Conservation (phyloP, 2,888 invertebrate genomes). For the Cryptocephalus moraei region DNA sequence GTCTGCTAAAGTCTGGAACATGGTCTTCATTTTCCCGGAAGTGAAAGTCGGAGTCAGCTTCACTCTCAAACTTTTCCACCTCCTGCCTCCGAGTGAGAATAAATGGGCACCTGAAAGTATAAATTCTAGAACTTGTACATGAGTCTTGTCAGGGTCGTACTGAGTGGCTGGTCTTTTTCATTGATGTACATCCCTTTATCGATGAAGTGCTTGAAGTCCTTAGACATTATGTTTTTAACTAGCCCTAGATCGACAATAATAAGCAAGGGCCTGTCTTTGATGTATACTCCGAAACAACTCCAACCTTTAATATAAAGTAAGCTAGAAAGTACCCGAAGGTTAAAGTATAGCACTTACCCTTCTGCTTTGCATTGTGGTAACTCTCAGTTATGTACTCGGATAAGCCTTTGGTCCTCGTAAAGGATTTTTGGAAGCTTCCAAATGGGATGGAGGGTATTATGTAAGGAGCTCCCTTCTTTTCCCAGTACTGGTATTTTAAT, state of each 20-base stretch:
- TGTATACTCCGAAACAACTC: slow-evolving; percentile 21
- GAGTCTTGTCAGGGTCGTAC: neutral
- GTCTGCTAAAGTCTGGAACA: slow-evolving; percentile 47
- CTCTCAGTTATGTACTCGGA: neutral
- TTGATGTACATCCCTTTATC: slow-evolving; percentile 27
- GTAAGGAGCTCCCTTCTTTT: slow-evolving; percentile 1
- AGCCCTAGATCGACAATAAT: slow-evolving; percentile 28
- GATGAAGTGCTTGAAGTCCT: slow-evolving; percentile 31
- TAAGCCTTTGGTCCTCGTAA: neutral
- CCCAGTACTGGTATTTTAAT: slow-evolving; percentile 3
- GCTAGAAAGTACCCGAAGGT: too few species aligned
- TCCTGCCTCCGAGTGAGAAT: slow-evolving; percentile 42
- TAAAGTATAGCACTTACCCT: neutral
- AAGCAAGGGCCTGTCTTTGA: slow-evolving; percentile 21
- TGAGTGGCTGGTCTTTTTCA: slow-evolving; percentile 26
- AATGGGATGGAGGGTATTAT: slow-evolving; percentile 1
- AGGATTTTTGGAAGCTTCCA: neutral
- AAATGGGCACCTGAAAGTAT: slow-evolving; percentile 38
- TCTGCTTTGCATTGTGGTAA: neutral
- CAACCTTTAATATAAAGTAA: slow-evolving; percentile 4
- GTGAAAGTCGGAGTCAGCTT: slow-evolving; percentile 54
- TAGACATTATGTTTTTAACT: slow-evolving; percentile 28
- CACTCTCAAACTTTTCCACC: slow-evolving; percentile 49
- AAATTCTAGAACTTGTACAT: too few species aligned
- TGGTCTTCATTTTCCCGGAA: slow-evolving; percentile 50